Evolutionary conservation across 1,140 invertebrate species (phyloP).

Genomic region (Zaprionus africanus): DNA sequence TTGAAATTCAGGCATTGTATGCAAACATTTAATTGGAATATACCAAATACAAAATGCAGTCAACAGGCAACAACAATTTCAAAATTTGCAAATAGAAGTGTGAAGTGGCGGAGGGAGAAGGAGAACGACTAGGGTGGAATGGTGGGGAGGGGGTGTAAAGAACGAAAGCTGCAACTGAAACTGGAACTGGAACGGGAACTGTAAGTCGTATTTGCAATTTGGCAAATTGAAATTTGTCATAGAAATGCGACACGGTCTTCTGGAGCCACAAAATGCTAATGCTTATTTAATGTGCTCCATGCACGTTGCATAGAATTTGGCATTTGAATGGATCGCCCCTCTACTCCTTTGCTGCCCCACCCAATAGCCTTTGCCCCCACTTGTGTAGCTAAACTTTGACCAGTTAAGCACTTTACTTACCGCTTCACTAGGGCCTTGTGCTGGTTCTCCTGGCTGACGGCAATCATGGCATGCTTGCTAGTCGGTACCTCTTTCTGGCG

Average conservation of each 20-base stretch:
- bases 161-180: background rate
- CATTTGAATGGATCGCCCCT: conserved; percentile 25
- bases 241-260: conserved; percentile 59
- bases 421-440: conserved; percentile 90
- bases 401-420: conserved; percentile 72
- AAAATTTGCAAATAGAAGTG: conserved; percentile 46
- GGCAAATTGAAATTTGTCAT: conserved; percentile 79
- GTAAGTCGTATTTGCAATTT: conserved; percentile 67
- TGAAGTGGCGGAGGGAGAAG: conserved; percentile 9
- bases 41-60: conserved; percentile 53
- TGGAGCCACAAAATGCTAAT: conserved; percentile 59
- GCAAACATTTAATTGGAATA: conserved; percentile 75
- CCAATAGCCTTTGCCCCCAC: background rate
- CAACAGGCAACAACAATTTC: conserved; percentile 28
- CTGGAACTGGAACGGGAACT: conserved; percentile 2
- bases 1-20: conserved; percentile 47
- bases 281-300: conserved; percentile 76
- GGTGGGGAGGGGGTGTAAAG: no score
- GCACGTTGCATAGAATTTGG: conserved; percentile 57
- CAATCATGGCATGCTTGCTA: conserved; percentile 95
- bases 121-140: no score
- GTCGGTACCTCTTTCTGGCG: conserved; percentile 93
- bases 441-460: conserved; percentile 89
- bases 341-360: background rate
- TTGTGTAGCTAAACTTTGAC: background rate